Conservation (phyloP, 2,888 invertebrate genomes). For the Lasioglossum pauxillum region DNA sequence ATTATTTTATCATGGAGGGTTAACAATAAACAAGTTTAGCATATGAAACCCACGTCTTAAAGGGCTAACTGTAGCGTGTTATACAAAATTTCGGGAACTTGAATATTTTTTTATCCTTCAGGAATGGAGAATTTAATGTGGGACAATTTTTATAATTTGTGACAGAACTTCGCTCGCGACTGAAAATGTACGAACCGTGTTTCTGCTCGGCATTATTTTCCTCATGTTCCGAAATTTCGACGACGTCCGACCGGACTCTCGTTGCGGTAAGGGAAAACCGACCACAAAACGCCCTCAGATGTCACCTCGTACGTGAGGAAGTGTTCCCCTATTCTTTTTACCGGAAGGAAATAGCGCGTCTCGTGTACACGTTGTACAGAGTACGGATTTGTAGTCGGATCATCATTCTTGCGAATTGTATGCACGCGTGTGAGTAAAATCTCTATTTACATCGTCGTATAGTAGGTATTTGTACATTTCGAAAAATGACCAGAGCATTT, state of each 20-base stretch:
- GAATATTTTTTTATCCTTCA: neutral
- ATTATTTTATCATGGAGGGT: neutral
- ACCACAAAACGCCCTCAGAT: conserved; percentile 39
- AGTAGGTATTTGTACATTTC: too few relatives aligned
- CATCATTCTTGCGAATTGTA: neutral
- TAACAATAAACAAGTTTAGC: neutral
- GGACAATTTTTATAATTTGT: neutral
- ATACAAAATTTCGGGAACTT: neutral
- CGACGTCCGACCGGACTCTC: conserved; percentile 20
- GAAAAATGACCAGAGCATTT: neutral
- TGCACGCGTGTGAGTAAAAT: neutral
- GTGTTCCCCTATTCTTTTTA: conserved; percentile 14
- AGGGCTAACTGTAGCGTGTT: neutral
- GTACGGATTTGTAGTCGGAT: conserved; percentile 12
- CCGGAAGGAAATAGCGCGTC: conserved; percentile 12
- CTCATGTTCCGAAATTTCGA: conserved; percentile 17
- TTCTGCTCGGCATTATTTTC: conserved; percentile 27
- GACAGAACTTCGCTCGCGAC: neutral
- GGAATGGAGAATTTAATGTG: neutral
- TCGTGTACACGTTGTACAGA: neutral
- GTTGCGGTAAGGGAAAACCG: conserved; percentile 9
- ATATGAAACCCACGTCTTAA: neutral
- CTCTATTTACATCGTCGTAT: neutral
- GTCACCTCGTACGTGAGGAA: conserved; percentile 39
- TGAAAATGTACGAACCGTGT: conserved; percentile 16